Evolutionary conservation across 2,113 vertebrate species (phyloP).

Genomic region (Columba janthina): DNA sequence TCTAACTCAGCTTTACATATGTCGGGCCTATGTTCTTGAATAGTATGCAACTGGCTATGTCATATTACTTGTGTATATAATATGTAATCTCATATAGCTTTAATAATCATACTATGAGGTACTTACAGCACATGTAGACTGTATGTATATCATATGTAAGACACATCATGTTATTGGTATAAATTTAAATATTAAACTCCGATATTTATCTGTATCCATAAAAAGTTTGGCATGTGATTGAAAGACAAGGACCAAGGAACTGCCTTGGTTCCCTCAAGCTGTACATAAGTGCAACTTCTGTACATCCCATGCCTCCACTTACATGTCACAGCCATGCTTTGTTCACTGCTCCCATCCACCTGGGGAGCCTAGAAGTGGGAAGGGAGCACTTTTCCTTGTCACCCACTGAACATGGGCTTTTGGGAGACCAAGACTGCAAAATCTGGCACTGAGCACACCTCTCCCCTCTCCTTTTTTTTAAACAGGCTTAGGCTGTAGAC

Average conservation of each 20-base stretch:
- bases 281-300: background rate
- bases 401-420: background rate
- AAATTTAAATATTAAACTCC: background rate
- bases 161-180: background rate
- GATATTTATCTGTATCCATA: background rate
- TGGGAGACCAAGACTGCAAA: background rate
- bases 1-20: background rate
- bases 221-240: background rate
- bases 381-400: background rate
- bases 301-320: background rate
- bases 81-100: background rate
- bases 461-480: background rate
- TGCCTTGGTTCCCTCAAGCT: background rate
- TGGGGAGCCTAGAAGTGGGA: background rate
- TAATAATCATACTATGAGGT: background rate
- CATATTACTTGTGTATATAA: background rate
- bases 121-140: background rate
- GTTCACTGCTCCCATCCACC: background rate
- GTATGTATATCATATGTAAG: background rate
- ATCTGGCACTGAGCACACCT: background rate
- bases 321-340: background rate
- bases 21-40: background rate
- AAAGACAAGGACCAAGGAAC: background rate
- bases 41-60: background rate
- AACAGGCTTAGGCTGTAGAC: slow-evolving; percentile 20